A percentile compares a stretch with the other conserved stretches of the same genome.
phyloP scores from a whole-genome alignment of 2,113 vertebrate species.

The Gorilla gorilla region DNA sequence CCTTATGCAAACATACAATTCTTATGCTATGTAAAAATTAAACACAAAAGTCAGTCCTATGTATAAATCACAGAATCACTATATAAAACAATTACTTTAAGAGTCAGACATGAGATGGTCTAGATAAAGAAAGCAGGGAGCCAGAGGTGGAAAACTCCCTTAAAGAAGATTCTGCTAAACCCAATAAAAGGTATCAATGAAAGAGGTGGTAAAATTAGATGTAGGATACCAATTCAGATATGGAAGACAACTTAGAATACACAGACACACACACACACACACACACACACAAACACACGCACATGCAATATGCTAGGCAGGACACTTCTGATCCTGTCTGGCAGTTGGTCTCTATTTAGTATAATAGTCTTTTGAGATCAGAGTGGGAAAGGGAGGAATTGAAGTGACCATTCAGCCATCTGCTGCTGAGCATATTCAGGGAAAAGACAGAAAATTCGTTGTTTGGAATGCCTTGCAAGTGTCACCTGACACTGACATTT shows the following conservation, averaged over 20 bases:
- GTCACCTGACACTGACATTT: slow-evolving; percentile 2
- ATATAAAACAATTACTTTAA: neutral
- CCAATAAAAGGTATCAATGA: neutral
- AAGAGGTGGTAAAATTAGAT: neutral
- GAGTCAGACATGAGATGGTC: neutral
- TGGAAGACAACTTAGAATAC: neutral
- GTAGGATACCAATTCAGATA: neutral
- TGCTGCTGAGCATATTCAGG: neutral
- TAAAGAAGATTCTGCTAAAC: neutral
- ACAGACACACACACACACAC: neutral
- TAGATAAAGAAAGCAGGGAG: neutral
- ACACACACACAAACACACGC: neutral
- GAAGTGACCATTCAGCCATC: slow-evolving; percentile 4
- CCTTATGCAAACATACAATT: neutral
- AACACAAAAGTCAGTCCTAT: neutral
- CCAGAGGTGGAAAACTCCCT: neutral
- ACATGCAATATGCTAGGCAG: neutral
- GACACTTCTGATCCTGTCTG: neutral
- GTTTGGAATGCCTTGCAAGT: neutral
- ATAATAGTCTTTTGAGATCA: neutral
- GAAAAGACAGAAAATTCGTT: neutral
- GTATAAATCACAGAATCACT: neutral
- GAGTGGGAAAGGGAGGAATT: neutral
- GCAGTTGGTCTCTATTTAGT: slow-evolving; percentile 4
- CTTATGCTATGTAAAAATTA: neutral